Percentiles rank a stretch among this genome's conserved stretches.
These are phyloP conservation scores for Podotricha telesiphe DNA, from an alignment of 2,888 invertebrate species.

Conservation along the genomic window DNA sequence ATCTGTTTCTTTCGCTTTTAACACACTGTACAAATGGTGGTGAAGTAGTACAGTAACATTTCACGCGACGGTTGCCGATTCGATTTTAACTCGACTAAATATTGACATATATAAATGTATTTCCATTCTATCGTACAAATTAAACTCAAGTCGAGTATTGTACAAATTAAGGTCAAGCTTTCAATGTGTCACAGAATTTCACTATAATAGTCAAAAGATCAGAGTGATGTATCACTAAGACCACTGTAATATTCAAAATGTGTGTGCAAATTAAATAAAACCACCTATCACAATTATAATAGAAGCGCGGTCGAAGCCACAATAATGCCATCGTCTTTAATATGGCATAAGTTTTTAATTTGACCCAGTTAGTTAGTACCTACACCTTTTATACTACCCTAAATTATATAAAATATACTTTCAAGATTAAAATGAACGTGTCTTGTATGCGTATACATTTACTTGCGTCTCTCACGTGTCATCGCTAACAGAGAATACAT, in stretches of 20 bases:
- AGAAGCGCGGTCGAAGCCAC: neutral
- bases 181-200: too few relatives aligned
- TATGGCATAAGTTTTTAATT: slow-evolving; percentile 1
- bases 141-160: too few relatives aligned
- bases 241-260: neutral
- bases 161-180: too few relatives aligned
- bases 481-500: slow-evolving; percentile 41
- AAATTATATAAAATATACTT: slow-evolving; percentile 14
- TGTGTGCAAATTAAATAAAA: neutral
- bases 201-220: neutral
- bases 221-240: too few relatives aligned
- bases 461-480: slow-evolving; percentile 40
- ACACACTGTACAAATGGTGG: too few relatives aligned
- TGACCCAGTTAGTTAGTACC: neutral
- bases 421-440: slow-evolving; percentile 1
- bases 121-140: too few relatives aligned
- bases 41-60: too few relatives aligned
- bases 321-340: neutral
- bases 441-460: slow-evolving; percentile 17
- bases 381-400: too few relatives aligned
- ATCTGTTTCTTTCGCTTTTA: too few relatives aligned
- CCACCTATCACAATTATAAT: neutral
- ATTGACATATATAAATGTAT: too few relatives aligned
- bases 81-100: too few relatives aligned
- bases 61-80: too few relatives aligned